Conservation (phyloP, 2,797 vertebrate species). For the Hypotaenidia philippensis region DNA sequence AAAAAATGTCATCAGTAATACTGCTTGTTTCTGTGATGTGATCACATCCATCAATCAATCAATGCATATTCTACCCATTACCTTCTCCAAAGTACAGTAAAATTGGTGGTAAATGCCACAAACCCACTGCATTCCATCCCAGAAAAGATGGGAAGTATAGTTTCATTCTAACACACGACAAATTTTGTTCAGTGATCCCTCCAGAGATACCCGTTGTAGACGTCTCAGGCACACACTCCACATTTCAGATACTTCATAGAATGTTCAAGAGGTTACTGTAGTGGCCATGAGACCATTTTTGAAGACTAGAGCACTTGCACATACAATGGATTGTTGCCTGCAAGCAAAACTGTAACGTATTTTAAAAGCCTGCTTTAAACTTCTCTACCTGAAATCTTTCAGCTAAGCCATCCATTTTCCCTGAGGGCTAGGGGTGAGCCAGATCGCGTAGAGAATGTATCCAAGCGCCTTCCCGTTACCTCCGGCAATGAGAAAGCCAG, state of each 20-base stretch:
- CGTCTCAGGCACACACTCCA: background rate
- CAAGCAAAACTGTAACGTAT: background rate
- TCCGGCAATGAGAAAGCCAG: background rate
- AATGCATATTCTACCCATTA: background rate
- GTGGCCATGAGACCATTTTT: background rate
- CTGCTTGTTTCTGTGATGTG: background rate
- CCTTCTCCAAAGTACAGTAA: background rate
- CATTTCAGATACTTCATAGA: background rate
- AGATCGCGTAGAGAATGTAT: background rate
- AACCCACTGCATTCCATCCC: background rate
- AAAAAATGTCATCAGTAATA: background rate
- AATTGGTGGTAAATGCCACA: background rate
- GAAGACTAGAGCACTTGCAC: constrained; percentile 10
- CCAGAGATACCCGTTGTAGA: background rate
- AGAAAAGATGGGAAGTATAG: background rate
- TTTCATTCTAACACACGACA: background rate
- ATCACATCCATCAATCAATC: background rate
- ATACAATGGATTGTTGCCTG: background rate
- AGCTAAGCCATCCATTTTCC: background rate
- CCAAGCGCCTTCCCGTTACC: background rate
- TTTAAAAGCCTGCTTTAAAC: constrained; percentile 13
- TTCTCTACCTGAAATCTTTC: background rate
- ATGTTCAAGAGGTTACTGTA: background rate
- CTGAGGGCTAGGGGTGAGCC: background rate
- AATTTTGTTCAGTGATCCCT: background rate